Evolutionary conservation across 2,113 vertebrate genomes (phyloP), one percentile per base, ranked within the genome.

Genomic region (Upupa epops): DNA sequence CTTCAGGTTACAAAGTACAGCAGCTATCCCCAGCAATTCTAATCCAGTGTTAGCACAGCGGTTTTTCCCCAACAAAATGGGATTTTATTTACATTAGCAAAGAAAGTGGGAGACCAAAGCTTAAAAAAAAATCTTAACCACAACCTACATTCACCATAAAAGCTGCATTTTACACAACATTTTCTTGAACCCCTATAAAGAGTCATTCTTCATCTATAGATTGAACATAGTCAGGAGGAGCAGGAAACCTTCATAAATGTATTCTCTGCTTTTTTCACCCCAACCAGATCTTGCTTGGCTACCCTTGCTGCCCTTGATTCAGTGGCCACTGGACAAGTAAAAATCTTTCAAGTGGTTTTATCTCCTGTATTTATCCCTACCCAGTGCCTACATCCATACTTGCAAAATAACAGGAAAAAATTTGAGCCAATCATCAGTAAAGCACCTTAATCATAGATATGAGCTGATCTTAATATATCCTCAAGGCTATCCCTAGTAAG

Each of bases 1-100:
- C 97, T 98, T 98, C 96, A 97, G 97, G 97, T 98, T 98, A 98
- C 98, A 98, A 97, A 98, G 96, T 97, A 98, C 97, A 98, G 97
- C 97, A 98, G 97, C 97, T 97, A 98, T 97, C 94, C 97, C 96
- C 97, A 97, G 95, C 96, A 97, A 96, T 96, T 97, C 97, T 97
- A 98, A 96, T 91, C 96, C 96, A 97, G 96, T 97, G 95, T 96
- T 97, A 98, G 97, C 97, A 98, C 95, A 96, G 97, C 96, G 95
- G 96, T 86, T 95, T 94, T 96, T 88, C 95, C 92, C 86, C 93
- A 97, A 72, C 96, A 96, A 96, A 97, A 96, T 96, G 95, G 95
- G 94, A 93, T 95, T 89, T 80, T 97, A 98, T 98, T 95, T 98
- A 98, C 97, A 98, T 93, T 97, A 93, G 94, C 87, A 92, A 93